Evolutionary conservation across 2,113 vertebrate species (phyloP).

Genomic region (Xiphophorus couchianus): DNA sequence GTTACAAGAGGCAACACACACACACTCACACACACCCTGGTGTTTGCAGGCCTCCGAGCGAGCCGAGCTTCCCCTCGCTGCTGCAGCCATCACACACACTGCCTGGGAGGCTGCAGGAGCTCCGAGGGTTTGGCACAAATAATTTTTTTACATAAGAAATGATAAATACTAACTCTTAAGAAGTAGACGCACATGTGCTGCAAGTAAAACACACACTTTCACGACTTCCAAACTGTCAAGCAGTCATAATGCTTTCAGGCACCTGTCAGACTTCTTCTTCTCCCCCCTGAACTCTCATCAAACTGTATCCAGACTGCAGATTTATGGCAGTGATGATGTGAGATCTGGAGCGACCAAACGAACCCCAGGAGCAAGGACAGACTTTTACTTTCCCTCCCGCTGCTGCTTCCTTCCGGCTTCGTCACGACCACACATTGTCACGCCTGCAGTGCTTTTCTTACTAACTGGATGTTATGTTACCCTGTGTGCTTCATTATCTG

Average conservation of each 20-base stretch:
- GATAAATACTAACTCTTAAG: slow-evolving; percentile 22
- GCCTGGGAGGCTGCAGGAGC: slow-evolving; percentile 44
- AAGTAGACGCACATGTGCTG: neutral
- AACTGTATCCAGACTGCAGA: slow-evolving; percentile 35
- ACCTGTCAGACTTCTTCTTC: slow-evolving; percentile 42
- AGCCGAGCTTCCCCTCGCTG: slow-evolving; percentile 54
- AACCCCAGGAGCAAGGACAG: slow-evolving; percentile 36
- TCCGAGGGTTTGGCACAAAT: slow-evolving; percentile 39
- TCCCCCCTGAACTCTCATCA: slow-evolving; percentile 22
- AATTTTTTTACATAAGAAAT: slow-evolving; percentile 16
- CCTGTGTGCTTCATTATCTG: slow-evolving; percentile 51
- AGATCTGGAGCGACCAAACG: slow-evolving; percentile 38
- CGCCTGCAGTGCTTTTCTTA: slow-evolving; percentile 35
- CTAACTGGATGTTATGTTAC: slow-evolving; percentile 62
- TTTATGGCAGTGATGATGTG: slow-evolving; percentile 52
- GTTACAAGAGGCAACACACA: slow-evolving; percentile 25
- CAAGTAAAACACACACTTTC: neutral
- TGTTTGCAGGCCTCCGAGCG: slow-evolving; percentile 29
- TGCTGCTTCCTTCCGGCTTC: slow-evolving; percentile 18
- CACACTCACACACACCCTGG: slow-evolving; percentile 13
- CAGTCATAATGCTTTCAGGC: slow-evolving; percentile 32
- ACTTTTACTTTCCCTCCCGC: slow-evolving; percentile 33
- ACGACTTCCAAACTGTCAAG: slow-evolving; percentile 14
- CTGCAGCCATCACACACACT: slow-evolving; percentile 60
- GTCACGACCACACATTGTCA: slow-evolving; percentile 26